Conservation (phyloP, 2,113 vertebrate genomes). For the Pangasianodon gigas region DNA sequence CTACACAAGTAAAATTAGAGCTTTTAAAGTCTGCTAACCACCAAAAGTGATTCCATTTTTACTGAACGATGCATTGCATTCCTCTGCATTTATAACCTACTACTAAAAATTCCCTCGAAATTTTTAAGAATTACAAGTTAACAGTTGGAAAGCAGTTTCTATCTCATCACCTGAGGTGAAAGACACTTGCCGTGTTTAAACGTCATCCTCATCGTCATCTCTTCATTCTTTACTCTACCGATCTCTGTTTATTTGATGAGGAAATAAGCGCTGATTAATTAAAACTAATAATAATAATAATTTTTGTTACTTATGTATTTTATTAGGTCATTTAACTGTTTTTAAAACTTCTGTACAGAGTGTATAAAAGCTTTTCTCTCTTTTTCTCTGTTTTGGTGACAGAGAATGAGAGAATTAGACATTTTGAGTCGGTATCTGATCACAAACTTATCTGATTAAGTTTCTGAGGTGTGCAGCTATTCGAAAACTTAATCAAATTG, state of each 20-base stretch:
- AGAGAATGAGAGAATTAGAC: neutral
- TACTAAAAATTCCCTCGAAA: neutral
- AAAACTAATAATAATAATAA: neutral
- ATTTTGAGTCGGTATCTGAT: neutral
- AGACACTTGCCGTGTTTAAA: neutral
- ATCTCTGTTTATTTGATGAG: neutral
- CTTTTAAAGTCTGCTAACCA: neutral
- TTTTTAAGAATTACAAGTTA: neutral
- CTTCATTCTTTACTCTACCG: neutral
- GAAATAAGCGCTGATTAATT: neutral
- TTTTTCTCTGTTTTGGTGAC: neutral
- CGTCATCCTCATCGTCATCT: neutral
- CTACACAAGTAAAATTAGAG: neutral
- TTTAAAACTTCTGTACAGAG: neutral
- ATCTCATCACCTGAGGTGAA: neutral
- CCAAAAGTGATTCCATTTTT: neutral
- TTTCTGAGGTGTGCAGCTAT: neutral
- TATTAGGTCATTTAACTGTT: neutral
- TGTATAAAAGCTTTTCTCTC: neutral
- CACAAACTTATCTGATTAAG: neutral
- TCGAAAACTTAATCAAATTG: neutral
- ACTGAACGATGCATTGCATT: neutral
- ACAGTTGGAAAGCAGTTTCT: neutral
- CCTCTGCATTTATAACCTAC: neutral
- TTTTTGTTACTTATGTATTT: neutral